A percentile compares a stretch with the other conserved stretches of the same genome.
These are phyloP conservation scores for Steatornis caripensis DNA, from an alignment of 2,113 vertebrate species.

Conservation along the genomic window DNA sequence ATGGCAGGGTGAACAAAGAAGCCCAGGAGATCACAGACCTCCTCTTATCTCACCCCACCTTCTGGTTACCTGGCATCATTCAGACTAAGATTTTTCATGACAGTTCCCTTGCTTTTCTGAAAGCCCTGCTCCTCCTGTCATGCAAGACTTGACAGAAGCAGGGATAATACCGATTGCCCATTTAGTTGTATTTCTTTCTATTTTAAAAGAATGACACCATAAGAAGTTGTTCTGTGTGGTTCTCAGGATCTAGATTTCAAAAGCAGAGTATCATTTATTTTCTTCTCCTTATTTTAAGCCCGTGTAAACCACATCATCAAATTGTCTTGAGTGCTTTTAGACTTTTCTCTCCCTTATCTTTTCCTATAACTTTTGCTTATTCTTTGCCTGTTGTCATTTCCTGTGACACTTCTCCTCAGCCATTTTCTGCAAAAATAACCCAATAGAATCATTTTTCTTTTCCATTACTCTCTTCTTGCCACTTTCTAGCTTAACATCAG, in stretches of 20 bases:
- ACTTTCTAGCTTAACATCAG: not conserved
- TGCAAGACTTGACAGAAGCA: not conserved
- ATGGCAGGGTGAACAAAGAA: not conserved
- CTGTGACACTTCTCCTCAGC: not conserved
- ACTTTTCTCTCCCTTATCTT: not conserved
- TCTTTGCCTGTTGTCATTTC: not conserved
- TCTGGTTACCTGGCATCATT: not conserved
- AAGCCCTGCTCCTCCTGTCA: not conserved
- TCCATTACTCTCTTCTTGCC: not conserved
- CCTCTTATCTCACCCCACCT: not conserved
- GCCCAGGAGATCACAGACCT: not conserved
- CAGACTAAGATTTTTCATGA: not conserved
- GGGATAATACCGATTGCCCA: not conserved
- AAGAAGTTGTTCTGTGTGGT: not conserved
- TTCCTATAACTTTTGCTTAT: not conserved
- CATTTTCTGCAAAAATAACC: not conserved
- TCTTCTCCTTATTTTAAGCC: not conserved
- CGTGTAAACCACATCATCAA: not conserved
- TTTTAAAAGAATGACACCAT: not conserved
- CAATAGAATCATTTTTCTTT: not conserved
- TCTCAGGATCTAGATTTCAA: not conserved
- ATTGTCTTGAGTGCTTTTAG: not conserved
- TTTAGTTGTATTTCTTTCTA: not conserved
- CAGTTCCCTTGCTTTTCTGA: not conserved
- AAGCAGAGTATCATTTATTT: not conserved